Percentiles rank a stretch among this genome's conserved stretches.
Evolutionary conservation across 2,888 invertebrate genomes (phyloP).

Genomic region (Plebejus melissa): DNA sequence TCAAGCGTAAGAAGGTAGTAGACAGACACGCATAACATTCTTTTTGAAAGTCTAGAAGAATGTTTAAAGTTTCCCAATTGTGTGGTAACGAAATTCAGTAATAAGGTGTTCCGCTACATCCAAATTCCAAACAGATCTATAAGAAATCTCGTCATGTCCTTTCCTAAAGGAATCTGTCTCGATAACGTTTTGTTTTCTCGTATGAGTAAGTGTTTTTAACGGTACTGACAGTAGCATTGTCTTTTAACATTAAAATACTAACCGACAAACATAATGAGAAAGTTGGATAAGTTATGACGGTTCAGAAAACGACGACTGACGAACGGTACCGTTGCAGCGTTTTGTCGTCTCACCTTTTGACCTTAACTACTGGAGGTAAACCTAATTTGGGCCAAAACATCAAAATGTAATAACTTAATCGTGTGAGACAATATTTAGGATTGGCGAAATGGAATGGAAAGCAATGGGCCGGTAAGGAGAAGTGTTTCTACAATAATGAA

Average conservation of each 20-base stretch:
- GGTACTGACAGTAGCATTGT: neutral
- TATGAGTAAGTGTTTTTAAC: neutral
- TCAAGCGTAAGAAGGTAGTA: too few species aligned
- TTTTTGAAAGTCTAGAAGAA: too few species aligned
- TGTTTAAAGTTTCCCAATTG: too few species aligned
- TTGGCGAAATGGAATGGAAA: too few species aligned
- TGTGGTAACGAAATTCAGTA: too few species aligned
- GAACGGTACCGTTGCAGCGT: slow-evolving; percentile 31
- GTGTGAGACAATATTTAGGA: slow-evolving; percentile 29
- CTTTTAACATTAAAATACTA: neutral
- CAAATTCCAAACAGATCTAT: neutral
- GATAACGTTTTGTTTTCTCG: neutral
- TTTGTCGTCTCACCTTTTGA: slow-evolving; percentile 39
- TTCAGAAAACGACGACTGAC: neutral
- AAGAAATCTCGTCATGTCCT: neutral
- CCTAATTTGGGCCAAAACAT: slow-evolving; percentile 30
- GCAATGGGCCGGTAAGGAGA: too few species aligned
- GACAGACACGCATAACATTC: too few species aligned
- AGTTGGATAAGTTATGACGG: neutral
- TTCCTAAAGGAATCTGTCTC: neutral
- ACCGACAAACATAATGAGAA: slow-evolving; percentile 10
- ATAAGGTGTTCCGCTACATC: neutral
- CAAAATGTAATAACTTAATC: slow-evolving; percentile 31
- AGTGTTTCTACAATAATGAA: too few species aligned
- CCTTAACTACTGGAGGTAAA: slow-evolving; percentile 41